A percentile compares a stretch with the other conserved stretches of the same genome.
Conservation (phyloP, 2,888 invertebrate genomes). For the Trichogramma dendrolimi region DNA sequence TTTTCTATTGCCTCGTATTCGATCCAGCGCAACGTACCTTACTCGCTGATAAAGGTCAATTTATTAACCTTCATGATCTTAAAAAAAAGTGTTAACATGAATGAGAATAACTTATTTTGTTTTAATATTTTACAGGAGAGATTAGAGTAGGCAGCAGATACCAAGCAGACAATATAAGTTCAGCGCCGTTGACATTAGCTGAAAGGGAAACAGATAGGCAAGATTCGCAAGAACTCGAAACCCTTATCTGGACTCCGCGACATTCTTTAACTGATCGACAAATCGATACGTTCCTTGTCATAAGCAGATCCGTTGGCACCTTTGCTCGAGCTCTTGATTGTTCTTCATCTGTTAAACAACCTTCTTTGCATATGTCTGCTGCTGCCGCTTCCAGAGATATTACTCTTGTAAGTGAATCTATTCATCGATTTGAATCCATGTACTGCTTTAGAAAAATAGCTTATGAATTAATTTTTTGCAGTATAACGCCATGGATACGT, state of each 20-base stretch:
- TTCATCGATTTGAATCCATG: background rate
- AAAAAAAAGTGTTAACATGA: too few relatives aligned
- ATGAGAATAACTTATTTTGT: background rate
- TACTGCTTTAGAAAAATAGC: background rate
- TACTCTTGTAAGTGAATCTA: constrained; percentile 67
- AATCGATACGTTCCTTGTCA: constrained; percentile 97
- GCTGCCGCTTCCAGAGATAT: constrained; percentile 98
- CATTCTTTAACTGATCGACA: constrained; percentile 89
- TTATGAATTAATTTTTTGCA: constrained; percentile 45
- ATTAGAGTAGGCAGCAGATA: constrained; percentile 85
- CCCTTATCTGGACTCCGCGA: constrained; percentile 90
- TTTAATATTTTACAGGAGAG: constrained; percentile 41
- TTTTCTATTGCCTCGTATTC: constrained; percentile 99
- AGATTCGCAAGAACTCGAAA: constrained; percentile 75
- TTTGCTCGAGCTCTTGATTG: constrained; percentile 98
- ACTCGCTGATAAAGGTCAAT: constrained; percentile 88
- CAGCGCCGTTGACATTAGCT: constrained; percentile 59
- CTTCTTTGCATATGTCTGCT: constrained; percentile 98
- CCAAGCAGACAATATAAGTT: constrained; percentile 79
- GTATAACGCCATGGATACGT: constrained; percentile 98
- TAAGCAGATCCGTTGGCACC: constrained; percentile 91
- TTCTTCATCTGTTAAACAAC: constrained; percentile 96
- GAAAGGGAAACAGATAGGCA: constrained; percentile 62
- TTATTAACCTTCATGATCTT: too few relatives aligned
- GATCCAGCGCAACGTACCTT: constrained; percentile 98